Percentiles rank a stretch among this genome's conserved stretches.
phyloP scores from a whole-genome alignment of 2,888 invertebrate genomes.

The Athalia cordata region DNA sequence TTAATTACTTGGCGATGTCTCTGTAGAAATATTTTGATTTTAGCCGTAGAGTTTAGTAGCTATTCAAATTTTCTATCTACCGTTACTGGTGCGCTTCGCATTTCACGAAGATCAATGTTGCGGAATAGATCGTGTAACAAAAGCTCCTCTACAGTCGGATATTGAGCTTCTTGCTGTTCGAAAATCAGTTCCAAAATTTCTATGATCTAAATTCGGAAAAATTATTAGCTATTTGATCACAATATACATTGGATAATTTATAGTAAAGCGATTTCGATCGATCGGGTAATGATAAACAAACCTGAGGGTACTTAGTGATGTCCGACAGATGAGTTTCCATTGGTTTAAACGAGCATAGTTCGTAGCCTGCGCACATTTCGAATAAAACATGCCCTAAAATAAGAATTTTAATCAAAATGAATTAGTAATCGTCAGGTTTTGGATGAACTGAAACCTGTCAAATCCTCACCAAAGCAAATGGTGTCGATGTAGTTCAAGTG shows the following conservation, averaged over 20 bases:
- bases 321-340: constrained; percentile 84
- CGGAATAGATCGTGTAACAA: constrained; percentile 89
- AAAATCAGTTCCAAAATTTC: constrained; percentile 88
- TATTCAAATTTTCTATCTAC: constrained; percentile 72
- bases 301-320: constrained; percentile 83
- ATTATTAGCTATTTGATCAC: constrained; percentile 7
- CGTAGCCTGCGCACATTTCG: constrained; percentile 93
- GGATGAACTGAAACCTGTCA: neutral
- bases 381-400: constrained; percentile 84
- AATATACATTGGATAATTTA: neutral
- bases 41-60: neutral
- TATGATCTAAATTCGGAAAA: constrained; percentile 77
- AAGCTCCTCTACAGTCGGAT: constrained; percentile 87
- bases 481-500: constrained; percentile 78
- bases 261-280: constrained; percentile 9
- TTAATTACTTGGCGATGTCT: no score
- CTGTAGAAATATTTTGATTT: no score
- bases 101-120: constrained; percentile 91
- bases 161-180: constrained; percentile 79
- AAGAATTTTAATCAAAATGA: constrained; percentile 23
- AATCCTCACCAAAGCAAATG: constrained; percentile 81
- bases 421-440: constrained; percentile 13
- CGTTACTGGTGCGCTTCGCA: constrained; percentile 88
- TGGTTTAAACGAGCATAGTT: constrained; percentile 84
- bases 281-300: constrained; percentile 68